Base-by-base conservation (phyloP, 1,140 invertebrate genomes). In the Dinoponera quadriceps region DNA sequence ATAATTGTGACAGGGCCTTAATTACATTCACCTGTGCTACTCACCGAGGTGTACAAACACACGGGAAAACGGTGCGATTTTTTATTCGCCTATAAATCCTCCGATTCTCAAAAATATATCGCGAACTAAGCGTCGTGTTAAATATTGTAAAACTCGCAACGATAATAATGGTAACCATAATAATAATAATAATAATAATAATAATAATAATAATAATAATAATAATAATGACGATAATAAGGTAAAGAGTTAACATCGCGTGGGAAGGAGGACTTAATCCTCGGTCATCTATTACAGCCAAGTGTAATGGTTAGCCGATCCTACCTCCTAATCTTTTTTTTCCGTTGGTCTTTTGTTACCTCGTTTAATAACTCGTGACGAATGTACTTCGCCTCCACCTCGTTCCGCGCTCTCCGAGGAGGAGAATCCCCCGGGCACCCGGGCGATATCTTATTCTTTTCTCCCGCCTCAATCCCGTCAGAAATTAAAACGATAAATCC, bases 341-440 rank as follows among this genome's bases (percentile, higher is more conserved):
- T 38, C 73, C 59, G 85, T 90, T 84, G 89, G 25, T 86, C 92
- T 92, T 93, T 94, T 94, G 93, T 93, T 93, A 90, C 88, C 91
- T 91, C 92, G 91, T 92, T 94, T 93, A 94, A 94, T 94, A 93
- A 94, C 91, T 92, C 89, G 91, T 93, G 93, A 94, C 94, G 91
- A 94, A 94, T 94, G 91, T 92, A 93, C 91, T 90, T 84, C 81
- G 85, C 83, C 27, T 83, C 68, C 65, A 75, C 87, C 87, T 91
- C 86, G 73, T 88, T 83, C 81, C 82, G 86, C 27, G 82, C 72
- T 77, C 86, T 75, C 68, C 49, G 57, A 74, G 69, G 63, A 80
- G 81, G 54, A 51, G 29, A 57, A 82, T 83, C 59, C 85, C 85
- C 25, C 33, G 69, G 55, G 72, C 80, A 9, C 20, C 48, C 20